Percentiles rank a stretch among this genome's conserved stretches.
phyloP scores from a whole-genome alignment of 2,113 vertebrate species.

The Gymnorhina tibicen region DNA sequence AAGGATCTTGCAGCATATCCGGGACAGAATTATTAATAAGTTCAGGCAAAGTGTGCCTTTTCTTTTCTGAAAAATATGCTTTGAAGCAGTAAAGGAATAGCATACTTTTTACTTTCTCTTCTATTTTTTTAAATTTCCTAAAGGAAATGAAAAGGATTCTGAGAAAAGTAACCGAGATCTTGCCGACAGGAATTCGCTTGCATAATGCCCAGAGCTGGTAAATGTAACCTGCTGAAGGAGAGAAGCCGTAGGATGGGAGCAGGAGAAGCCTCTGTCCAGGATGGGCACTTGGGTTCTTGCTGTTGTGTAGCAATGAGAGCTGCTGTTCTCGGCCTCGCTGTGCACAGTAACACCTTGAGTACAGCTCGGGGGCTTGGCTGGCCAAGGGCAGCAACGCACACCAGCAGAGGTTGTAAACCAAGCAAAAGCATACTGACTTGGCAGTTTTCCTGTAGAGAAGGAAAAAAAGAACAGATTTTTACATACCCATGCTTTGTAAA shows the following conservation, averaged over 20 bases:
- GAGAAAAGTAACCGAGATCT: slow-evolving; percentile 2
- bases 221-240: slow-evolving; percentile 8
- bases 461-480: neutral
- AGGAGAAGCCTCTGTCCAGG: neutral
- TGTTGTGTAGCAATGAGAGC: neutral
- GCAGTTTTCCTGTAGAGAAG: neutral
- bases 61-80: slow-evolving; percentile 39
- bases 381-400: neutral
- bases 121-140: slow-evolving; percentile 58
- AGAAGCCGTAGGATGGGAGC: neutral
- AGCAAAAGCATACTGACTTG: neutral
- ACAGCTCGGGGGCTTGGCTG: fast-evolving
- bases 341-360: neutral
- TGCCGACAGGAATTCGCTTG: slow-evolving; percentile 51
- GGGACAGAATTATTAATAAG: slow-evolving; percentile 34
- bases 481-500: neutral
- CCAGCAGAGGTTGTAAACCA: neutral
- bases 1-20: slow-evolving; percentile 29
- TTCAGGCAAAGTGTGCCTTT: slow-evolving; percentile 19
- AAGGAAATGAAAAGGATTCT: slow-evolving; percentile 75
- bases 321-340: neutral
- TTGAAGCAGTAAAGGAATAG: slow-evolving; percentile 53
- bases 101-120: slow-evolving; percentile 19
- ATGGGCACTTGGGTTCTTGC: neutral
- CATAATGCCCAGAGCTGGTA: slow-evolving; percentile 28